These are phyloP conservation scores for Peromyscus nudipes DNA, from an alignment of 2,797 vertebrate species.

Conservation along the genomic window DNA sequence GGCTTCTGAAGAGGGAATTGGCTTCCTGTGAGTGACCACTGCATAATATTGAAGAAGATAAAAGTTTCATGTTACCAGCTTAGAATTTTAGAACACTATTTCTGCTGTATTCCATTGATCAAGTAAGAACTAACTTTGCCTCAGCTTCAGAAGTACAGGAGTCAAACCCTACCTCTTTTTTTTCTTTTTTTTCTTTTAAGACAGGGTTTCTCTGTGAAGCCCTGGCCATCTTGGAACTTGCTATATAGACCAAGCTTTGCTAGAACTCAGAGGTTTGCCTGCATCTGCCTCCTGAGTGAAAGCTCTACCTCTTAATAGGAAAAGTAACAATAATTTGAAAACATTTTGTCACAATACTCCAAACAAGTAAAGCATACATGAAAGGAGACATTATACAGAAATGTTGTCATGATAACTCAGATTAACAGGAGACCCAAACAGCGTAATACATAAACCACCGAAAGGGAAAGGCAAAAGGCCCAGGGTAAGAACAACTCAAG, in stretches of 20 bases:
- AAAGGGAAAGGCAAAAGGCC: background rate
- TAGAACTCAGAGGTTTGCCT: background rate
- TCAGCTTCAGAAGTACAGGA: background rate
- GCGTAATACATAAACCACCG: background rate
- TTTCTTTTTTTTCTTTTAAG: too few species aligned
- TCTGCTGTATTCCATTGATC: background rate
- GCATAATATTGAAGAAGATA: background rate
- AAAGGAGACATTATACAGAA: background rate
- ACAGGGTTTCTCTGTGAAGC: background rate
- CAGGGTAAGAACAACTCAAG: background rate
- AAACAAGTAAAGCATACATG: background rate
- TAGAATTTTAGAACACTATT: background rate
- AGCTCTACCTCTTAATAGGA: background rate
- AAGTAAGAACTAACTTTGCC: background rate
- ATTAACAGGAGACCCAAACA: background rate
- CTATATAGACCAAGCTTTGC: background rate
- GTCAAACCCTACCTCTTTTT: background rate
- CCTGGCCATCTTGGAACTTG: background rate
- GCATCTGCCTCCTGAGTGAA: background rate
- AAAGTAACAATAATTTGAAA: slow-evolving; percentile 5
- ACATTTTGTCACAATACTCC: background rate
- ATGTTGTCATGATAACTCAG: background rate
- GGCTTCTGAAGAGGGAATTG: background rate
- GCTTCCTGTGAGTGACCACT: background rate
- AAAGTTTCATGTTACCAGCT: background rate